Conservation (phyloP, 2,113 vertebrate species). For the Spermophilus dauricus region DNA sequence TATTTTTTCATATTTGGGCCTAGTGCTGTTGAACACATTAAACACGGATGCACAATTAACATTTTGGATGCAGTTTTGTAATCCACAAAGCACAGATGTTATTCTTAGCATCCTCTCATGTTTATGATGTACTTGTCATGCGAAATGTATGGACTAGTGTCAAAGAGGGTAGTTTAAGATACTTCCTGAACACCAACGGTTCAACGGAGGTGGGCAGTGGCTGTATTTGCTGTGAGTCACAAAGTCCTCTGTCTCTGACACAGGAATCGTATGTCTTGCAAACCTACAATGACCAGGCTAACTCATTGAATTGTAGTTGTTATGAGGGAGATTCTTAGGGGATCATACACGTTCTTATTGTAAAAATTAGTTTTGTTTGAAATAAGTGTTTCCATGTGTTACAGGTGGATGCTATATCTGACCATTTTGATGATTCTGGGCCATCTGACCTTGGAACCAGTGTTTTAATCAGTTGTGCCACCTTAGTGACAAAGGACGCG, state of each 20-base stretch:
- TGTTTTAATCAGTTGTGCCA: conserved; percentile 91
- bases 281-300: neutral
- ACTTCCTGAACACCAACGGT: neutral
- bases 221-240: too few relatives aligned
- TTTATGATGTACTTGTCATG: too few relatives aligned
- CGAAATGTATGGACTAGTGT: neutral
- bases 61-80: neutral
- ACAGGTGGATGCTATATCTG: conserved; percentile 86
- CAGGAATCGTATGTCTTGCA: neutral
- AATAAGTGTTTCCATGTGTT: conserved; percentile 61
- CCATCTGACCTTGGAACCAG: conserved; percentile 82
- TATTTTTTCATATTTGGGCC: neutral
- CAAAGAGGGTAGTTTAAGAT: neutral
- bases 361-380: neutral
- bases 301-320: neutral
- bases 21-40: neutral
- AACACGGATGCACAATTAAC: neutral
- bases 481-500: conserved; percentile 86
- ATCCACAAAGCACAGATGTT: neutral
- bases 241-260: neutral
- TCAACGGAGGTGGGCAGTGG: neutral
- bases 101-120: neutral
- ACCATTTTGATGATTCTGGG: neutral
- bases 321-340: neutral
- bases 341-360: neutral